These are phyloP conservation scores for Neodiprion fabricii DNA, from an alignment of 1,140 invertebrate species.

Conservation along the genomic window DNA sequence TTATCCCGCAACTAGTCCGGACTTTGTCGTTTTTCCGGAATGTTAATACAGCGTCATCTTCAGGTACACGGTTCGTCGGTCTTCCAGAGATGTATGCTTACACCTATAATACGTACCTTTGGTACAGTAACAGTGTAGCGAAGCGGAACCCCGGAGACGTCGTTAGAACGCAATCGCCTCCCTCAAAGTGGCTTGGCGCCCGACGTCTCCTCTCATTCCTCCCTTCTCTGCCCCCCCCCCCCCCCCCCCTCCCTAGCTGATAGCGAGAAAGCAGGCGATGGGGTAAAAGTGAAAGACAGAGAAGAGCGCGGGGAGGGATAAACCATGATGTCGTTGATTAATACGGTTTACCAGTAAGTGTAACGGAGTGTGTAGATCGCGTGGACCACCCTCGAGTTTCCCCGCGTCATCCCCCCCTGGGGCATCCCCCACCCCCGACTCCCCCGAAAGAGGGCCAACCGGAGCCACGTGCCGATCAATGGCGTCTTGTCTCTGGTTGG, in stretches of 20 bases:
- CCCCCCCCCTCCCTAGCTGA: neutral
- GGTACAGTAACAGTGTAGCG: conserved; percentile 6
- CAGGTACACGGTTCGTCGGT: too few relatives aligned
- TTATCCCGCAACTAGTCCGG: too few relatives aligned
- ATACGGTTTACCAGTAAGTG: conserved; percentile 64
- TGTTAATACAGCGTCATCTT: too few relatives aligned
- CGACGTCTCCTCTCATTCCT: conserved; percentile 6
- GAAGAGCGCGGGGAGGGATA: conserved; percentile 42
- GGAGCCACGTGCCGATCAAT: conserved; percentile 62
- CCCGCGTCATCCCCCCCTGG: conserved; percentile 21
- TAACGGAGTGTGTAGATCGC: conserved; percentile 60
- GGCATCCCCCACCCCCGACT: conserved; percentile 19
- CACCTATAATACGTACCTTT: neutral
- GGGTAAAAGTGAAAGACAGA: conserved; percentile 22
- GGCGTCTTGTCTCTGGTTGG: conserved; percentile 60
- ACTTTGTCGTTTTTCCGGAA: too few relatives aligned
- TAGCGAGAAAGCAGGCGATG: conserved; percentile 1
- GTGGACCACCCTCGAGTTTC: conserved; percentile 38
- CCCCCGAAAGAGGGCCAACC: conserved; percentile 29
- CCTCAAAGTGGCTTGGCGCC: conserved; percentile 35
- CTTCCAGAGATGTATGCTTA: neutral
- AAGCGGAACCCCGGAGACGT: neutral
- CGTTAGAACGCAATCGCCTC: conserved; percentile 34
- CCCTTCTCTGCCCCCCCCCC: neutral
- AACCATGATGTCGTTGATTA: conserved; percentile 64